phyloP scores from a whole-genome alignment of 2,888 invertebrate genomes.

The Lasioglossum lativentre region DNA sequence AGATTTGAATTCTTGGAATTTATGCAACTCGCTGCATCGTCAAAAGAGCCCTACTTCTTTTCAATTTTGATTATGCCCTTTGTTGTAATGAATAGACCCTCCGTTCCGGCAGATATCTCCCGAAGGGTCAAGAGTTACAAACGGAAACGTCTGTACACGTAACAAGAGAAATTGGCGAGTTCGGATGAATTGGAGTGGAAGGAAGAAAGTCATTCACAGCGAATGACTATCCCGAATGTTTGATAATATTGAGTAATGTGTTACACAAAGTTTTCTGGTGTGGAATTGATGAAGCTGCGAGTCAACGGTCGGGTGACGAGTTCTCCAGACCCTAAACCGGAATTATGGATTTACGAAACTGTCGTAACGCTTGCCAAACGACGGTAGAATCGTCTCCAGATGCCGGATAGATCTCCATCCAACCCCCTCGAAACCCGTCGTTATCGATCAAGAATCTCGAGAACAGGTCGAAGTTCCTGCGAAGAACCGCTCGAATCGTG shows the following conservation, averaged over 20 bases:
- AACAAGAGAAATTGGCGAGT: too few relatives aligned
- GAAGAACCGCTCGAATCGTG: background rate
- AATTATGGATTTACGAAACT: background rate
- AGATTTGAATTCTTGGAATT: too few relatives aligned
- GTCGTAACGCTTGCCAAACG: background rate
- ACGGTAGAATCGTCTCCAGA: conserved; percentile 1
- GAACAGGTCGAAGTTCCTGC: background rate
- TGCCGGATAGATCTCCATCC: background rate
- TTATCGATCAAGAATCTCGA: background rate
- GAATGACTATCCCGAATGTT: background rate
- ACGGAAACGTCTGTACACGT: too few relatives aligned
- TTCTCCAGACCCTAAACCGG: background rate
- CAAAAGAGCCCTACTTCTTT: too few relatives aligned
- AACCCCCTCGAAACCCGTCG: background rate
- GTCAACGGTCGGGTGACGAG: background rate
- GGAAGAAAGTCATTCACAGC: too few relatives aligned
- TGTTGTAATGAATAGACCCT: too few relatives aligned
- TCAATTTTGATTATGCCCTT: too few relatives aligned
- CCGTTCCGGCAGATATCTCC: too few relatives aligned
- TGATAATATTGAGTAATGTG: background rate
- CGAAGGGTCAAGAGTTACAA: too few relatives aligned
- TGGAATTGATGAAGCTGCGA: background rate
- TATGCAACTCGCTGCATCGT: too few relatives aligned
- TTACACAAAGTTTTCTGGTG: background rate
- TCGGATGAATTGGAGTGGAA: too few relatives aligned